Conservation (phyloP, 2,888 invertebrate genomes). For the Phyllotreta striolata region DNA sequence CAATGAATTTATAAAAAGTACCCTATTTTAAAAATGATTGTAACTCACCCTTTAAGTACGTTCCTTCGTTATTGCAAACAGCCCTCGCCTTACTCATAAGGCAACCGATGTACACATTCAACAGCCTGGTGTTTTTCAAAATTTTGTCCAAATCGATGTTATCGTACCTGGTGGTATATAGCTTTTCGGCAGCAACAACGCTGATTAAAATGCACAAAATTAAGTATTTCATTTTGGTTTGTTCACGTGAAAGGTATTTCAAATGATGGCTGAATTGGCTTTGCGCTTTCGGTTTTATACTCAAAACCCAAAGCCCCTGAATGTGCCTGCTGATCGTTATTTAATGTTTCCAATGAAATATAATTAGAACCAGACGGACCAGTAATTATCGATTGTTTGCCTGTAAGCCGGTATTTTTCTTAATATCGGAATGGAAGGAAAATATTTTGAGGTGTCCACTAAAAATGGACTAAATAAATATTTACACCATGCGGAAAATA, state of each 20-base stretch:
- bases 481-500: no score
- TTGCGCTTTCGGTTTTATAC: slow-evolving; percentile 2
- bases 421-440: background rate
- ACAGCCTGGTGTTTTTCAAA: slow-evolving; percentile 70
- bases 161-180: slow-evolving; percentile 74
- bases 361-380: background rate
- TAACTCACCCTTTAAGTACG: slow-evolving; percentile 9
- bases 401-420: slow-evolving; percentile 2
- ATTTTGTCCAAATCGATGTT: slow-evolving; percentile 74
- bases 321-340: background rate
- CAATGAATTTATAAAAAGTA: background rate
- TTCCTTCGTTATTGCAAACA: slow-evolving; percentile 2
- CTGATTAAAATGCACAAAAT: slow-evolving; percentile 1
- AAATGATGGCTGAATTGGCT: background rate
- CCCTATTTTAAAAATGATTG: background rate
- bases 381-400: slow-evolving; percentile 5
- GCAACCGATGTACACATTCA: slow-evolving; percentile 72
- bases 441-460: background rate
- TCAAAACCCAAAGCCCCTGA: background rate
- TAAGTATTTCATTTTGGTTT: slow-evolving; percentile 3
- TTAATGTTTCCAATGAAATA: background rate
- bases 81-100: slow-evolving; percentile 59
- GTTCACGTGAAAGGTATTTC: background rate
- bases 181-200: background rate
- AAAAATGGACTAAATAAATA: no score